Conservation (phyloP, 2,888 invertebrate genomes). For the Homarus gammarus region DNA sequence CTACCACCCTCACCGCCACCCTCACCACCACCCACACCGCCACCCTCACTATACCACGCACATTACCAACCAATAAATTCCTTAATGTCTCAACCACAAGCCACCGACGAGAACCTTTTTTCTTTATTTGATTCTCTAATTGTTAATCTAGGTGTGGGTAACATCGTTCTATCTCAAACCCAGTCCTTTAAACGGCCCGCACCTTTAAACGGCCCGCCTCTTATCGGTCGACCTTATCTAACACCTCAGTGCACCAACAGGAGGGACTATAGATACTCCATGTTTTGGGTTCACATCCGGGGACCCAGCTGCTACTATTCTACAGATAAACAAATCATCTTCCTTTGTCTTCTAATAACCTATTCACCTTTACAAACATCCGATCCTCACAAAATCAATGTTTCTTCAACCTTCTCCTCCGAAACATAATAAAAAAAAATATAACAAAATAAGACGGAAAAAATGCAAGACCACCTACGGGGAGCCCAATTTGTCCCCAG, state of each 20-base stretch:
- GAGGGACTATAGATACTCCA: too few species aligned
- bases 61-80: not conserved
- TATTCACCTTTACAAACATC: too few species aligned
- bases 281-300: too few species aligned
- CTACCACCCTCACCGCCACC: not conserved
- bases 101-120: constrained; percentile 9
- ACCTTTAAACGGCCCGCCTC: too few species aligned
- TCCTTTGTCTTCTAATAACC: too few species aligned
- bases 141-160: constrained; percentile 14
- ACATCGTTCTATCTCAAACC: not conserved
- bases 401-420: not conserved
- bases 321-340: too few species aligned
- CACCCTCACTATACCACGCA: not conserved
- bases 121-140: constrained; percentile 42
- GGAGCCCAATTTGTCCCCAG: constrained; percentile 51
- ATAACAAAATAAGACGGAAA: not conserved
- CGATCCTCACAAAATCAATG: not conserved
- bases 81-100: constrained; percentile 29
- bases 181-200: not conserved
- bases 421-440: constrained; percentile 13
- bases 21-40: not conserved
- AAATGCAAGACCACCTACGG: constrained; percentile 43
- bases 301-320: too few species aligned
- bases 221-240: not conserved
- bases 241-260: too few species aligned